Base-by-base conservation (phyloP, 2,797 vertebrate species). In the Chrysocyon brachyurus region DNA sequence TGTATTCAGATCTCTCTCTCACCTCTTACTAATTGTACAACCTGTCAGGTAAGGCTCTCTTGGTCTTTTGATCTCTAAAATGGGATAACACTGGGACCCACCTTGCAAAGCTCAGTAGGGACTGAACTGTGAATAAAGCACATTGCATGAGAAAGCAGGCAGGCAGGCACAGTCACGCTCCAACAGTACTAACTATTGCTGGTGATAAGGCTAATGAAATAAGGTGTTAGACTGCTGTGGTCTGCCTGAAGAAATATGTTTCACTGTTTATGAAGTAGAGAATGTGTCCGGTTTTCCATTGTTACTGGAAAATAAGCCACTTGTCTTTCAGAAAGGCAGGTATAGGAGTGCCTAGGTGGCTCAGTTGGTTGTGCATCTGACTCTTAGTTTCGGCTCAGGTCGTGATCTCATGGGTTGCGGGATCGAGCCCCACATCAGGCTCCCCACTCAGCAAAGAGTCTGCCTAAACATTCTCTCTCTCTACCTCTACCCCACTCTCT, bases 291-390 rank as follows among this genome's bases (percentile, higher is more conserved):
- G 16, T 78, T 87, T 93, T 91, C 52, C 61, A 85, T 75, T 73
- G 49, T n/a, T 7, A 86, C 64, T 57, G 33, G 49, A 72, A 40
- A 96, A 59, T 6, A 68, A 93, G 56, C 56, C 52, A 91, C 84
- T 79, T 78, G 40, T 94, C 84, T 72, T 96, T 96, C 46, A 66
- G 59, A 93, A 86, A 95, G 40, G 40, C 40, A 46, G 40, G 40
- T 46, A 46, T 46, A 46, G 40, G 40, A 46, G 40, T 46, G 40
- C 40, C 40, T 46, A 46, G 40, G 40, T 46, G 40, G 40, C 40
- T 46, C 40, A 46, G 40, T 7, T 7, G 40, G 40, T 7, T 6
- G 40, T 7, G 40, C 40, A 46, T 46, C 40, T 46, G 40, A 46
- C 40, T 46, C 40, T 46, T 46, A 46, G 40, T 46, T 46, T 46